Percentiles rank a stretch among this genome's conserved stretches.
Evolutionary conservation across 2,797 vertebrate genomes (phyloP).

Genomic region (Mastacembelus armatus): DNA sequence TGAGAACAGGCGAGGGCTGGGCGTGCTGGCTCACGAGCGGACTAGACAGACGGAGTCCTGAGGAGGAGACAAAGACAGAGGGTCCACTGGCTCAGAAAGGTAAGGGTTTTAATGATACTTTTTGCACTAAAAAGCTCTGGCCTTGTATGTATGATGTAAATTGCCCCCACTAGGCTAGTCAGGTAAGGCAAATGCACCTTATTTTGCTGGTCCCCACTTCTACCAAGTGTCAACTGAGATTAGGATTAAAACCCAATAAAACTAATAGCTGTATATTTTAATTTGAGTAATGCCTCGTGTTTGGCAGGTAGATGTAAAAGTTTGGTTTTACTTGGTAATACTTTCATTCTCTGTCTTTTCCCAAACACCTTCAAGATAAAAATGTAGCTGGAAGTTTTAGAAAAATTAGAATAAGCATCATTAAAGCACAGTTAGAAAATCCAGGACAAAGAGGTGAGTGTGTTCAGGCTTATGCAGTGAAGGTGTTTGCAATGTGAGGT

Average conservation of each 20-base stretch:
- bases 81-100: slow-evolving; percentile 78
- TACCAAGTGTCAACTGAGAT: too few species aligned
- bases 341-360: too few species aligned
- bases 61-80: slow-evolving; percentile 56
- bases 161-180: background rate
- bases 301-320: background rate
- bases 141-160: slow-evolving; percentile 11
- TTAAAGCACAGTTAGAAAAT: slow-evolving; percentile 17
- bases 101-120: slow-evolving; percentile 56
- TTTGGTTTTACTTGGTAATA: too few species aligned
- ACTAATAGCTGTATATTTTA: background rate
- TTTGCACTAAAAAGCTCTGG: slow-evolving; percentile 12
- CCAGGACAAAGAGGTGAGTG: slow-evolving; percentile 53
- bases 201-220: background rate
- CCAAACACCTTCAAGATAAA: too few species aligned
- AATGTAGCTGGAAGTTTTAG: too few species aligned
- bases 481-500: slow-evolving; percentile 45
- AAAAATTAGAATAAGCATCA: slow-evolving; percentile 5
- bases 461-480: slow-evolving; percentile 40
- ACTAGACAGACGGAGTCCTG: slow-evolving; percentile 42
- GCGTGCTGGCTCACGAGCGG: slow-evolving; percentile 65
- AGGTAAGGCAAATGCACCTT: background rate
- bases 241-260: background rate
- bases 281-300: background rate
- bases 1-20: slow-evolving; percentile 71